Percentiles rank a stretch among this genome's conserved stretches.
Conservation (phyloP, 2,113 vertebrate species). For the Cettia cetti region DNA sequence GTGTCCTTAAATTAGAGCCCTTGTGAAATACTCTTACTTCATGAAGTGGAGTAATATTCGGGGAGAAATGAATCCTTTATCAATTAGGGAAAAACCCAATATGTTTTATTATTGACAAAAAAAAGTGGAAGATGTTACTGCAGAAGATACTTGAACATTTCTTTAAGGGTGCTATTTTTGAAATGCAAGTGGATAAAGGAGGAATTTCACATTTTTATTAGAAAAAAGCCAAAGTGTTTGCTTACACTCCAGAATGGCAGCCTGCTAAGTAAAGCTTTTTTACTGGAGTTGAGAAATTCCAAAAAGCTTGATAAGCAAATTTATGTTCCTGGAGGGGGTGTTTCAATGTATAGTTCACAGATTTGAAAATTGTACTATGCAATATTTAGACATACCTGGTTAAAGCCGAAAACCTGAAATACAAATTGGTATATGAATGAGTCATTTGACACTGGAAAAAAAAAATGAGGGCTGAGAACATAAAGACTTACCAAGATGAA, state of each 20-base stretch:
- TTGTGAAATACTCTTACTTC: neutral
- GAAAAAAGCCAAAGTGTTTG: neutral
- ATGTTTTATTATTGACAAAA: neutral
- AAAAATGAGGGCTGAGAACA: neutral
- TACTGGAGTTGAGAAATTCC: neutral
- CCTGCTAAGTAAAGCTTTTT: neutral
- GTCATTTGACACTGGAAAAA: neutral
- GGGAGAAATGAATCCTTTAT: neutral
- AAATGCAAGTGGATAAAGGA: neutral
- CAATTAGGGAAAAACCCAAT: neutral
- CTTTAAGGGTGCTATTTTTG: neutral
- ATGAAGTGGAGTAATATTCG: neutral
- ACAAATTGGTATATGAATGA: neutral
- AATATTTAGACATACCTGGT: neutral
- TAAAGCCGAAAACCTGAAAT: neutral
- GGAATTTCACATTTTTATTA: neutral
- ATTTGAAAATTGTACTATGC: neutral
- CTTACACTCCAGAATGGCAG: neutral
- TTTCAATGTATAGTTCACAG: neutral
- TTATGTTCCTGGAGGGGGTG: neutral
- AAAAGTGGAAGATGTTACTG: neutral
- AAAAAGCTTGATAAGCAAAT: neutral
- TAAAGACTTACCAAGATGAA: neutral
- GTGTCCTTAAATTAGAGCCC: neutral
- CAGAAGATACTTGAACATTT: neutral